Conservation (phyloP, 2,888 invertebrate genomes). For the Clistopyga incitator region DNA sequence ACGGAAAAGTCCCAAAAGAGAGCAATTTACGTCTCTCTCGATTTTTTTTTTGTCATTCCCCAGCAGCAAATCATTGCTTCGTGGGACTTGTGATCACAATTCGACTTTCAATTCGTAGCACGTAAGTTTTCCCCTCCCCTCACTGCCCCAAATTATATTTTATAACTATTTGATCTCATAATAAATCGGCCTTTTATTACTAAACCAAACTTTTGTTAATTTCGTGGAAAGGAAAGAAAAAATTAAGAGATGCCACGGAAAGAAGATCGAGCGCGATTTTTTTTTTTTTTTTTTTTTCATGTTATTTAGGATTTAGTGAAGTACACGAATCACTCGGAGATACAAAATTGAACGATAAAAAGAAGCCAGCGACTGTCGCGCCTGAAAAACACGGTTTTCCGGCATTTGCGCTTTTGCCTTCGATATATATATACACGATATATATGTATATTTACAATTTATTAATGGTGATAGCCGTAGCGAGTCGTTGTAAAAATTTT, state of each 20-base stretch:
- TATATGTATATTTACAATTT: conserved; percentile 48
- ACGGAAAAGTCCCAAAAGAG: not conserved
- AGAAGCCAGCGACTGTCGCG: conserved; percentile 43
- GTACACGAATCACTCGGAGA: not conserved
- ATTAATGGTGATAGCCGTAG: conserved; percentile 44
- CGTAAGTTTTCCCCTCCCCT: conserved; percentile 47
- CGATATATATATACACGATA: conserved; percentile 42
- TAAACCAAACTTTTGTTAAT: conserved; percentile 20
- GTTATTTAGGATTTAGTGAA: not conserved
- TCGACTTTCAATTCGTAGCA: conserved; percentile 60
- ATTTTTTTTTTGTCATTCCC: not conserved
- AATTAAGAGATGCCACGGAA: not conserved
- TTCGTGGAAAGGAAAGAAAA: not conserved
- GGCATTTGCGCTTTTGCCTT: conserved; percentile 24
- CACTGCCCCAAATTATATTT: conserved; percentile 60
- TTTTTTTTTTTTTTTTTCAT: too few species aligned
- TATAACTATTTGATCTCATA: conserved; percentile 70
- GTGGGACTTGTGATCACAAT: conserved; percentile 60
- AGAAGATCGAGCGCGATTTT: not conserved
- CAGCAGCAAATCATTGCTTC: conserved; percentile 50
- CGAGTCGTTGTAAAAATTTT: conserved; percentile 60
- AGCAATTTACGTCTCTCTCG: conserved; percentile 19
- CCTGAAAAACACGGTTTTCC: not conserved
- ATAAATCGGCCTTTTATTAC: conserved; percentile 59
- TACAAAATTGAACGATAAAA: conserved; percentile 18